Evolutionary conservation across 1,140 invertebrate genomes (phyloP).

Genomic region (Lasioglossum baleicum): DNA sequence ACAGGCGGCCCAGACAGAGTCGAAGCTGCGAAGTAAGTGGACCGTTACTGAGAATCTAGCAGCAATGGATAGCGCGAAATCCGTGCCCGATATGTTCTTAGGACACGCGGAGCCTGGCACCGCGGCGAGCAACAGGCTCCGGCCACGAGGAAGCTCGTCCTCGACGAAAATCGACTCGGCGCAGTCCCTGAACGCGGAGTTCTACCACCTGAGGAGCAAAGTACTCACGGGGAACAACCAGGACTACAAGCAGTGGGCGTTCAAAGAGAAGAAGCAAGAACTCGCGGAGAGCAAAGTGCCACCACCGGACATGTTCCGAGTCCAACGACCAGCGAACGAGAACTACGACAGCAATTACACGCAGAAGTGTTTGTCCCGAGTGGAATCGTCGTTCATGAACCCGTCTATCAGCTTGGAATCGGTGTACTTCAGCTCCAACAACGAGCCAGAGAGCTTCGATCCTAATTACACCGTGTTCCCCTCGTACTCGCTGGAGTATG

Average conservation of each 20-base stretch:
- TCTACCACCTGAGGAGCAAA: slow-evolving; percentile 67
- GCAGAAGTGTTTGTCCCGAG: slow-evolving; percentile 36
- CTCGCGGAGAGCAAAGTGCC: background rate
- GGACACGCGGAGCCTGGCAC: slow-evolving; percentile 19
- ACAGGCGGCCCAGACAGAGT: slow-evolving; percentile 60
- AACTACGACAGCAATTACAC: slow-evolving; percentile 37
- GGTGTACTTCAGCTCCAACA: slow-evolving; percentile 13
- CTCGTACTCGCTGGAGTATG: background rate
- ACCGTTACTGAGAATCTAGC: slow-evolving; percentile 69
- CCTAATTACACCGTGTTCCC: slow-evolving; percentile 22
- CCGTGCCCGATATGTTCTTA: slow-evolving; percentile 48
- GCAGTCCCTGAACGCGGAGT: slow-evolving; percentile 68
- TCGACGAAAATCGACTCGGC: slow-evolving; percentile 37
- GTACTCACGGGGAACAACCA: slow-evolving; percentile 51
- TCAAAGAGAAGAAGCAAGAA: slow-evolving; percentile 23
- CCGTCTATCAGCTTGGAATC: slow-evolving; percentile 34
- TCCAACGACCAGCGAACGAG: slow-evolving; percentile 5
- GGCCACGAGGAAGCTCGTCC: slow-evolving; percentile 29
- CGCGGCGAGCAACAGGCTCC: slow-evolving; percentile 41
- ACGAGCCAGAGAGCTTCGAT: slow-evolving; percentile 20
- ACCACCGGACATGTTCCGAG: background rate
- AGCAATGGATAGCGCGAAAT: slow-evolving; percentile 51
- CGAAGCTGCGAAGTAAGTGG: slow-evolving; percentile 73
- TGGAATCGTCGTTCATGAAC: slow-evolving; percentile 42
- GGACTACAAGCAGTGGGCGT: slow-evolving; percentile 22